These are phyloP conservation scores for Orchestia grillus DNA, from an alignment of 1,140 invertebrate species.

Conservation along the genomic window DNA sequence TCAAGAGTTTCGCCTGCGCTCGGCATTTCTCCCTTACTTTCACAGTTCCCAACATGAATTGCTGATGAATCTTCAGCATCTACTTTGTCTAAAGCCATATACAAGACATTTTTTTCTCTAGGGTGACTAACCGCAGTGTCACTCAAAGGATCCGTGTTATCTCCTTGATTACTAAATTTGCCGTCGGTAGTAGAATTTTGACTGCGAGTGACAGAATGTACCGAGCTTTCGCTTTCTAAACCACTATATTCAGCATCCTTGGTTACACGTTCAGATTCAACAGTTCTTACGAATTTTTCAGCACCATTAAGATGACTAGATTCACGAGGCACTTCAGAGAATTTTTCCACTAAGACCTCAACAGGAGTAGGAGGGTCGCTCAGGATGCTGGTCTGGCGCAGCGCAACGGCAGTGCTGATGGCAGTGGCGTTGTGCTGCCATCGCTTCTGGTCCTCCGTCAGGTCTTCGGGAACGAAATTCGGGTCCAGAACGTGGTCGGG, in stretches of 20 bases:
- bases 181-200: neutral
- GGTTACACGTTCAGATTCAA: neutral
- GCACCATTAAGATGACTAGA: too few species aligned
- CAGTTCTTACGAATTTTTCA: neutral
- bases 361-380: conserved; percentile 2
- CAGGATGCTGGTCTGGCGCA: neutral
- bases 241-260: neutral
- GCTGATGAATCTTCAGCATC: neutral
- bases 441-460: neutral
- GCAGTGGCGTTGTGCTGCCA: neutral
- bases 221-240: neutral
- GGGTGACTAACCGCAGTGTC: neutral
- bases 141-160: neutral
- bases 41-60: neutral
- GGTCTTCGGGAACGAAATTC: neutral
- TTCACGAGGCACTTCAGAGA: neutral
- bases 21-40: neutral
- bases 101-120: neutral
- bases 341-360: neutral
- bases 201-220: neutral
- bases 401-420: neutral
- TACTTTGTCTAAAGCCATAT: neutral
- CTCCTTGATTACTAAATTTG: neutral
- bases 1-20: neutral
- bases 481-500: conserved; percentile 6